Evolutionary conservation across 2,888 invertebrate species (phyloP), one percentile per base, ranked within the genome.

Genomic region (Nomada lathburiana): DNA sequence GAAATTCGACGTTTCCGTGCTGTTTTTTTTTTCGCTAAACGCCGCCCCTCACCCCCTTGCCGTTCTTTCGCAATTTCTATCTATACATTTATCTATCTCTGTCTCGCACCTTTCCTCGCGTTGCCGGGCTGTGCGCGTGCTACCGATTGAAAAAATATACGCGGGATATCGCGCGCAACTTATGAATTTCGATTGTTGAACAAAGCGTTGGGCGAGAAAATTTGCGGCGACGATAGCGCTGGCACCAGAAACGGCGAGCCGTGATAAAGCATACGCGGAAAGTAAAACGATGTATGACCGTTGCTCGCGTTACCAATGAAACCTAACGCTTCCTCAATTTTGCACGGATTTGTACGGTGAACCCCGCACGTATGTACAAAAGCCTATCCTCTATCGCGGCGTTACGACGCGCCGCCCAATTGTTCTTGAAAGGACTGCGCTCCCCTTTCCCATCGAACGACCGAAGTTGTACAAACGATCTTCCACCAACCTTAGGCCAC

Each of bases 131-230:
- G 44, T 72, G 47, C 50, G 50, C 64, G 78, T 80, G 13, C 29
- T 55, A 74, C 72, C 77, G 75, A 82, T 84, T 82, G 79, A 88
- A 88, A 86, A 86, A 84, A 88, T 85, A 86, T 85, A 84, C 59
- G 73, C 65, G 67, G n/a, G 42, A 50, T 75, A 63, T 68, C 36
- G 55, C 50, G 26, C 16, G 26, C 16, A 47, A 55, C 16, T 36
- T 23, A 42, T 23, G 7, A 23, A 65, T 47, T 29, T n/a, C 18
- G 52, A 53, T 13, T 42, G 36, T 65, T 53, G 1, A 44, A 68
- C 42, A n/a, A 74, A 50, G 23, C 52, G n/a, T 44, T 44, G 52
- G 23, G 50, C 47, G 65, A 2, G n/a, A 47, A 57, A 16, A 18
- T 65, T 67, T 59, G 29, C 59, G 20, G 52, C n/a, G 20, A 53